These are phyloP conservation scores for Oceanodroma tethys DNA, from an alignment of 2,113 vertebrate genomes.

Conservation along the genomic window DNA sequence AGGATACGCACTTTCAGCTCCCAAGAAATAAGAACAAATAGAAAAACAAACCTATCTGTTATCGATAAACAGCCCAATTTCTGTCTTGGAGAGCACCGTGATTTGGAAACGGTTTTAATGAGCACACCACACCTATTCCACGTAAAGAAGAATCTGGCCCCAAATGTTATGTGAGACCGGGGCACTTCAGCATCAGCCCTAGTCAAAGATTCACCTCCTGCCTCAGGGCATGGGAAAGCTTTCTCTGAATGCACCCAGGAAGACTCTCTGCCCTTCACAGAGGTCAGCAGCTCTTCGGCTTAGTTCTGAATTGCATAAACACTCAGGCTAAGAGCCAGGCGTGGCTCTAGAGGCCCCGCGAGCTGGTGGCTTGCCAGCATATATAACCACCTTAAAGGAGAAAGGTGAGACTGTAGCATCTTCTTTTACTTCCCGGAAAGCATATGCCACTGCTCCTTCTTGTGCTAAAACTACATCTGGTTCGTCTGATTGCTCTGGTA, in stretches of 20 bases:
- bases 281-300: constrained; percentile 8
- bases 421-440: not conserved
- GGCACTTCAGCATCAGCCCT: not conserved
- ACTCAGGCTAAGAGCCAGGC: not conserved
- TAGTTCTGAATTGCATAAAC: not conserved
- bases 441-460: not conserved
- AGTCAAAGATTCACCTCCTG: not conserved
- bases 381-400: not conserved
- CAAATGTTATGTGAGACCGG: not conserved
- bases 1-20: not conserved
- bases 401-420: not conserved
- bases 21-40: not conserved
- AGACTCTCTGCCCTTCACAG: constrained; percentile 22
- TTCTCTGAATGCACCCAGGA: not conserved
- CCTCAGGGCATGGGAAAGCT: not conserved
- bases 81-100: not conserved
- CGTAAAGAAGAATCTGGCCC: not conserved
- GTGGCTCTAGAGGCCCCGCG: not conserved
- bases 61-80: not conserved
- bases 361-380: not conserved
- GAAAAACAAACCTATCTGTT: not conserved
- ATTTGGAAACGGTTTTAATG: not conserved
- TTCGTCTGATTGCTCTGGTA: not conserved
- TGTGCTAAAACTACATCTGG: not conserved
- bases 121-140: fast-evolving